Evolutionary conservation across 2,797 vertebrate species (phyloP), one percentile per base, ranked within the genome.

Genomic region (Apodemus agrarius): DNA sequence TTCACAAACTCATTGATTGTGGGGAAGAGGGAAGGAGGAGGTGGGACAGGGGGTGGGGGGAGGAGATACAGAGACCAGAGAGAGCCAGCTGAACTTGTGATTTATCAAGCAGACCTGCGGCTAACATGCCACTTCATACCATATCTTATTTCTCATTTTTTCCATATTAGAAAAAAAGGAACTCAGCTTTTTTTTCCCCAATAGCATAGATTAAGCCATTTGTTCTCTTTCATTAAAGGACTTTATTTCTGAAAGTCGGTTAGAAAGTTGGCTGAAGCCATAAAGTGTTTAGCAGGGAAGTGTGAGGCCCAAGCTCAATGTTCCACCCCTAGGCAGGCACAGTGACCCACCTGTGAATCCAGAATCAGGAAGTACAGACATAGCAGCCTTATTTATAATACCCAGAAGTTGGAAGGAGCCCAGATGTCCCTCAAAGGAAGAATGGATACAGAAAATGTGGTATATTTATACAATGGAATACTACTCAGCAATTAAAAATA

Each of bases 1-100:
- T 96, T 98, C 98, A 93, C 97, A 98, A 98, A 98, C 96, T 98
- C 98, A 97, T 98, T 97, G 97, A 98, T 98, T 98, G 91, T 96
- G 98, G 98, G 98, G 98, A 98, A 97, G 91, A 94, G 94, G 82
- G n/a, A n/a, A n/a, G n/a, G n/a, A n/a, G n/a, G n/a, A n/a, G n/a
- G n/a, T n/a, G n/a, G n/a, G n/a, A n/a, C n/a, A n/a, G n/a, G n/a
- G n/a, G n/a, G n/a, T 6, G 2, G 0, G 1, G 40, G 2, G 61
- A 16, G 43, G 29, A 96, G 96, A 97, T 94, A 94, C 97, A 97
- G 98, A 96, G 96, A 93, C 96, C 97, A 81, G 75, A 98, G 96
- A 95, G 92, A 98, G 98, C 97, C 78, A 98, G 98, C 90, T 80
- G 86, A 43, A 97, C 97, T 76, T 97, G 67, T 97, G 98, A 10